Evolutionary conservation across 2,797 vertebrate genomes (phyloP).

Genomic region (Coluber constrictor): DNA sequence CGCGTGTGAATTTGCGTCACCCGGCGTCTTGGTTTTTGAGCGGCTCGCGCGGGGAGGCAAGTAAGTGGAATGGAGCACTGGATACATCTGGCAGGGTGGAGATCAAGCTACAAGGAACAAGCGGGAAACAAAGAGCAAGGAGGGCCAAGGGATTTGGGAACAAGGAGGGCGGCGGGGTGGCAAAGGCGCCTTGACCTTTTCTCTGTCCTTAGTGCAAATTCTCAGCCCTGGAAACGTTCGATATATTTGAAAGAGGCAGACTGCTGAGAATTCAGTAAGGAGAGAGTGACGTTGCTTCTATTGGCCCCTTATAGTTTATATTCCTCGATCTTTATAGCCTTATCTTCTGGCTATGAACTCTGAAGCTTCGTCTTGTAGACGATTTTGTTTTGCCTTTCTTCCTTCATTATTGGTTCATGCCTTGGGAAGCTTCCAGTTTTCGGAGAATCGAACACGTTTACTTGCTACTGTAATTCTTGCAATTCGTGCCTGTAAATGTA

Average conservation of each 20-base stretch:
- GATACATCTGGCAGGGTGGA: too few relatives aligned
- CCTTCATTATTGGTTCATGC: background rate
- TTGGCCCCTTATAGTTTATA: background rate
- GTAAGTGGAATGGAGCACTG: background rate
- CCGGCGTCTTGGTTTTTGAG: background rate
- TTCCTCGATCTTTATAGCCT: background rate
- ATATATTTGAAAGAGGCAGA: too few relatives aligned
- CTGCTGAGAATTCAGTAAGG: too few relatives aligned
- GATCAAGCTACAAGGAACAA: background rate
- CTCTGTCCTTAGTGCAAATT: background rate
- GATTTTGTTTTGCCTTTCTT: background rate
- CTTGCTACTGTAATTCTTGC: background rate
- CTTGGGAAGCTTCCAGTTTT: too few relatives aligned
- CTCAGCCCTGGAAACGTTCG: background rate
- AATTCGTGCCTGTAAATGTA: background rate
- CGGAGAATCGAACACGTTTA: background rate
- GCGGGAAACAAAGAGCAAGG: background rate
- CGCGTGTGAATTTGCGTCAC: background rate
- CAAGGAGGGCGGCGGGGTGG: background rate
- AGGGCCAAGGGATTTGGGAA: background rate
- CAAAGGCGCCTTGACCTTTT: background rate
- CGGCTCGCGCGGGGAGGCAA: rapidly evolving
- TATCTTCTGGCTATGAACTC: background rate
- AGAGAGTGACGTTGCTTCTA: background rate
- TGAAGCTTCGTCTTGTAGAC: background rate